Percentiles rank a stretch among this genome's conserved stretches.
phyloP scores from a whole-genome alignment of 35 echinoderm and acorn worm genomes.

The Diadema setosum region DNA sequence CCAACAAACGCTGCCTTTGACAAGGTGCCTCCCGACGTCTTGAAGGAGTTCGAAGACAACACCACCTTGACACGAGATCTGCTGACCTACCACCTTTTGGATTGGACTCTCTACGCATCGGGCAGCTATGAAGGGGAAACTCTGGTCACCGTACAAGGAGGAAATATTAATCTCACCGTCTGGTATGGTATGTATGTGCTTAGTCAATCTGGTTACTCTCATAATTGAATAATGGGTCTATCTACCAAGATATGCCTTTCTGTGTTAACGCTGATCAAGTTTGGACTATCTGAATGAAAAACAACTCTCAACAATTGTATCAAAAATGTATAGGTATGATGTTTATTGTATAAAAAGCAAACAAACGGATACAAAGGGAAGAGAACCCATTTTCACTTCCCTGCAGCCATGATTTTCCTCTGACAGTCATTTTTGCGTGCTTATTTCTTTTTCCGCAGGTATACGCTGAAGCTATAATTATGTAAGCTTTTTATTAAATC shows the following conservation, averaged over 20 bases:
- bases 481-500: too few species aligned
- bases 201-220: background rate
- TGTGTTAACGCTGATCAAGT: background rate
- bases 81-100: constrained; percentile 20
- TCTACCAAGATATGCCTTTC: background rate
- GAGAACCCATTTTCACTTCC: too few species aligned
- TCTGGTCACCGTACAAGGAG: constrained; percentile 1
- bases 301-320: too few species aligned
- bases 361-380: too few species aligned
- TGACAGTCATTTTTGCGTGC: too few species aligned
- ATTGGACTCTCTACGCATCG: constrained; percentile 12
- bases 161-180: constrained; percentile 4
- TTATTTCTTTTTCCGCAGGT: too few species aligned
- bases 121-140: constrained; percentile 13
- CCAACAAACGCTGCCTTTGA: constrained; percentile 25
- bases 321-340: too few species aligned
- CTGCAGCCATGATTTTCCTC: too few species aligned
- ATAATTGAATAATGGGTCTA: background rate
- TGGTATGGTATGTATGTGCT: constrained; percentile 16
- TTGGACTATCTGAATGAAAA: too few species aligned
- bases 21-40: background rate
- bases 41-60: background rate
- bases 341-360: too few species aligned
- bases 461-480: too few species aligned
- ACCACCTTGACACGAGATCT: background rate